Evolutionary conservation across 2,113 vertebrate species (phyloP).

Genomic region (Psittacula cyanocephala): DNA sequence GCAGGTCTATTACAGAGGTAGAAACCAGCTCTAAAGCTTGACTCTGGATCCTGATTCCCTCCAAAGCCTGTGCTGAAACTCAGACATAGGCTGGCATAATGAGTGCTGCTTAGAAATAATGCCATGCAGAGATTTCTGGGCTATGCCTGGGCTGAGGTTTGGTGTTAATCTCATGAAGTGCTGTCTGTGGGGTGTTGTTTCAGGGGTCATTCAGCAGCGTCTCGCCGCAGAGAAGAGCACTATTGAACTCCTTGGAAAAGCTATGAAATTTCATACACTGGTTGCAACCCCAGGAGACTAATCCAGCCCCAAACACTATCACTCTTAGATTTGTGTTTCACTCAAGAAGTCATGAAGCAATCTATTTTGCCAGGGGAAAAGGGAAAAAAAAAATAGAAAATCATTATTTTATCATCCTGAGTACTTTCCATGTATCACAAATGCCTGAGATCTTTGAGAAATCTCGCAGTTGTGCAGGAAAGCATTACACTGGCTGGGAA

Average conservation of each 20-base stretch:
- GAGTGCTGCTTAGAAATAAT: background rate
- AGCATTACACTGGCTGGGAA: constrained; percentile 2
- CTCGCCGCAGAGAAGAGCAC: background rate
- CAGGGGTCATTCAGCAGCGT: constrained; percentile 14
- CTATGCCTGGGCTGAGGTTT: background rate
- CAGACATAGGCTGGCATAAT: background rate
- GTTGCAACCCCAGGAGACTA: constrained; percentile 37
- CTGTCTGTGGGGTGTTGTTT: background rate
- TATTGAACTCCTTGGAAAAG: constrained; percentile 36
- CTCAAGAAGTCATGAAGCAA: constrained; percentile 59
- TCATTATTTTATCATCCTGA: constrained; percentile 31
- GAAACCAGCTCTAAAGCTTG: background rate
- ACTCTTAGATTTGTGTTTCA: constrained; percentile 53
- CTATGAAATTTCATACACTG: constrained; percentile 59
- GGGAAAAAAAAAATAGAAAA: background rate
- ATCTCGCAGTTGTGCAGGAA: constrained; percentile 3
- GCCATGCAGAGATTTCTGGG: background rate
- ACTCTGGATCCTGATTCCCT: background rate
- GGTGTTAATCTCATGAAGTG: background rate
- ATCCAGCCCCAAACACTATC: constrained; percentile 37
- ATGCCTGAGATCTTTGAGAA: constrained; percentile 4
- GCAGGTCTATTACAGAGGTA: background rate
- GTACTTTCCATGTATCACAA: constrained; percentile 37
- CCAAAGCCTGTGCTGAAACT: background rate
- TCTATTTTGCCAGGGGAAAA: constrained; percentile 14